Conservation (phyloP, 1,140 invertebrate species). For the Euglossa dilemma region DNA sequence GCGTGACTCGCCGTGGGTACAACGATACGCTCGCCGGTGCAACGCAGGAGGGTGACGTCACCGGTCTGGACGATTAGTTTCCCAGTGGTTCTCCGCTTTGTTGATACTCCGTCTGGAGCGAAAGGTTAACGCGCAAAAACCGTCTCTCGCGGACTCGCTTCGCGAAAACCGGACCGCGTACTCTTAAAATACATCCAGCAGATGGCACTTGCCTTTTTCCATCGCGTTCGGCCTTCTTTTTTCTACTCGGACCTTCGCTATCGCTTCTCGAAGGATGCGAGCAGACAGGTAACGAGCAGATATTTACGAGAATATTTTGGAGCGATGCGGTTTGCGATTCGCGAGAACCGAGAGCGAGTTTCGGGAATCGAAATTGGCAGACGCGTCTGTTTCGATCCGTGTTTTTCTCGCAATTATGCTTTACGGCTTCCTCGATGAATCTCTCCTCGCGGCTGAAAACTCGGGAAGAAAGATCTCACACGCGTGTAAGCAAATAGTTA, state of each 20-base stretch:
- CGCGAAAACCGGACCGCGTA: background rate
- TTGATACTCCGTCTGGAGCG: slow-evolving; percentile 64
- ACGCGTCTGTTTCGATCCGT: background rate
- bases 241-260: background rate
- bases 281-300: no score
- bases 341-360: background rate
- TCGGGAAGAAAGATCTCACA: background rate
- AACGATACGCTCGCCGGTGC: slow-evolving; percentile 52
- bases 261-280: background rate
- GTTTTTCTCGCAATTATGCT: slow-evolving; percentile 19
- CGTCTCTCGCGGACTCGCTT: background rate
- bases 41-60: slow-evolving; percentile 67
- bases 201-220: background rate
- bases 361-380: slow-evolving; percentile 1
- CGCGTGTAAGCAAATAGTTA: background rate
- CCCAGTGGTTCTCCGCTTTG: slow-evolving; percentile 76
- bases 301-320: slow-evolving; percentile 6
- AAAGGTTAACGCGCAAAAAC: slow-evolving; percentile 56
- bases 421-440: background rate
- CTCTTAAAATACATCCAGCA: background rate
- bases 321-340: background rate
- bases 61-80: slow-evolving; percentile 58
- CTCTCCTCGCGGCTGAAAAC: background rate
- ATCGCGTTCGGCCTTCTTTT: background rate
- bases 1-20: slow-evolving; percentile 29